Evolutionary conservation across 2,113 vertebrate species (phyloP).

Genomic region (Bos javanicus): DNA sequence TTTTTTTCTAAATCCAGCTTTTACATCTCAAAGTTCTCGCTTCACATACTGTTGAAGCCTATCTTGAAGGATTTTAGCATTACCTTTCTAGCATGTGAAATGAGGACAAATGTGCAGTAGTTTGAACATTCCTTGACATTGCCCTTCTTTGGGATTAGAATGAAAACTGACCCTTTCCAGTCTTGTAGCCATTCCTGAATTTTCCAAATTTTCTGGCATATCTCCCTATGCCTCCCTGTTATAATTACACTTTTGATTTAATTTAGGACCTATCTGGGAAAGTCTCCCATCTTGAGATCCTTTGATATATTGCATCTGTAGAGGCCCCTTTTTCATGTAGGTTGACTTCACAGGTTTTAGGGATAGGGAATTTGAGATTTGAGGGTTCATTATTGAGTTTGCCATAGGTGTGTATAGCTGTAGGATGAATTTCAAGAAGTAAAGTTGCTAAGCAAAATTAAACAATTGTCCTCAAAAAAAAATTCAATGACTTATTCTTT

Average conservation of each 20-base stretch:
- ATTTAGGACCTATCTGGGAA: not conserved
- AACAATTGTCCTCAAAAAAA: not conserved
- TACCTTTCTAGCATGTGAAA: not conserved
- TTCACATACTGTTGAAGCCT: not conserved
- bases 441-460: not conserved
- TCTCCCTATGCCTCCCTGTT: not conserved
- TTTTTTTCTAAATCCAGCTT: not conserved
- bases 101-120: not conserved
- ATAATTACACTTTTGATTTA: not conserved
- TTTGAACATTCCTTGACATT: not conserved
- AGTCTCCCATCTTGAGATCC: not conserved
- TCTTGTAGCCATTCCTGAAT: not conserved
- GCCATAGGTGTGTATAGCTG: not conserved
- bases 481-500: not conserved
- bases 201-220: not conserved
- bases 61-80: not conserved
- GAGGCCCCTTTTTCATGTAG: not conserved
- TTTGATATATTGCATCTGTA: not conserved
- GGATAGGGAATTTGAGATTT: not conserved
- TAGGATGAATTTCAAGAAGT: not conserved
- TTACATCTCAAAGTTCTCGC: not conserved
- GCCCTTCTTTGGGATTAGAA: not conserved
- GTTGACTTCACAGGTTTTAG: not conserved
- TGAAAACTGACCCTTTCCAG: not conserved
- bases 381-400: not conserved